Percentiles rank a stretch among this genome's conserved stretches.
Conservation (phyloP, 1,140 invertebrate genomes). For the Pogonomyrmex barbatus region DNA sequence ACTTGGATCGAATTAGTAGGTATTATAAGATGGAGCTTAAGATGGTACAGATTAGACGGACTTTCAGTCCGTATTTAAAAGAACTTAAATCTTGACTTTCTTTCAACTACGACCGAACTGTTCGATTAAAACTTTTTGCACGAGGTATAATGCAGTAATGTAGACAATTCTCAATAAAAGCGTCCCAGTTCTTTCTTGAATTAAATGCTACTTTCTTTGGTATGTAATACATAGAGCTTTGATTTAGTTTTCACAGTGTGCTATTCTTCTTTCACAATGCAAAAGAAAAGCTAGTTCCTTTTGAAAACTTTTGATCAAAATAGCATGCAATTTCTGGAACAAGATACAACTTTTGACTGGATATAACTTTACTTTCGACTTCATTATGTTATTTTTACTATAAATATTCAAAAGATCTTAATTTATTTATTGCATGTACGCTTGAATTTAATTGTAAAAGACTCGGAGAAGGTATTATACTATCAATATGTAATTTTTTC, state of each 20-base stretch:
- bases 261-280: neutral
- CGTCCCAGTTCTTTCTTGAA: constrained; percentile 9
- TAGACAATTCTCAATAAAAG: constrained; percentile 15
- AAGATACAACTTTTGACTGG: neutral
- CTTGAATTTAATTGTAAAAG: neutral
- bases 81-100: constrained; percentile 1
- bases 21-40: neutral
- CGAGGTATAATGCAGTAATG: constrained; percentile 7
- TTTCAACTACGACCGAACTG: neutral
- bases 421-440: neutral
- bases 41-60: constrained; percentile 22
- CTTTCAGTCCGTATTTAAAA: constrained; percentile 1
- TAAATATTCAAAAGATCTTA: neutral
- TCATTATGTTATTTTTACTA: neutral
- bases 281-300: constrained; percentile 10
- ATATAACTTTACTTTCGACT: neutral
- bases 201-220: constrained; percentile 14
- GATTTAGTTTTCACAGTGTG: neutral
- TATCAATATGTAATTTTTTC: neutral
- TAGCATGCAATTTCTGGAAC: neutral
- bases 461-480: neutral
- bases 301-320: constrained; percentile 29
- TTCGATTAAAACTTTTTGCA: constrained; percentile 46
- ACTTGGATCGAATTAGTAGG: constrained; percentile 7
- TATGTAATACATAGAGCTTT: constrained; percentile 12